phyloP scores from a whole-genome alignment of 2,797 vertebrate species.

The Emydoidea blandingii region DNA sequence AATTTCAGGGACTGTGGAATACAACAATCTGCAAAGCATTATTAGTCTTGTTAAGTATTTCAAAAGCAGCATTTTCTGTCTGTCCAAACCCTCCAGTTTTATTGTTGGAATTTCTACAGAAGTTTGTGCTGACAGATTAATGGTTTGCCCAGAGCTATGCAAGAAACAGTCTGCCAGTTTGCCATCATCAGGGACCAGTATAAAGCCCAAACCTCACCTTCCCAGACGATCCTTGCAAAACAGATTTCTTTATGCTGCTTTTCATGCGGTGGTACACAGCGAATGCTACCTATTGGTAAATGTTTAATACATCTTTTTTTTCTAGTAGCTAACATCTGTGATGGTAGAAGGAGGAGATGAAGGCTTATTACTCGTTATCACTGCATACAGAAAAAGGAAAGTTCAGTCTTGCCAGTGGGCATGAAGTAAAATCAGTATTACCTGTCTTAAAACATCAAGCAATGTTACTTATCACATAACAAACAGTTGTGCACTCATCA shows the following conservation, averaged over 20 bases:
- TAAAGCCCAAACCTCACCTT: slow-evolving; percentile 72
- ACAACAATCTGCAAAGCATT: slow-evolving; percentile 36
- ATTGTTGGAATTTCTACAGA: slow-evolving; percentile 72
- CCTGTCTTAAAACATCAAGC: slow-evolving; percentile 53
- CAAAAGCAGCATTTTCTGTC: slow-evolving; percentile 65
- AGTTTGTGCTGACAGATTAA: slow-evolving; percentile 75
- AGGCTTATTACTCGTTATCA: slow-evolving; percentile 63
- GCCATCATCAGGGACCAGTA: slow-evolving; percentile 65
- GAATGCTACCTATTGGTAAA: slow-evolving; percentile 70
- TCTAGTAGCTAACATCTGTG: slow-evolving; percentile 36
- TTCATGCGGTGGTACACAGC: slow-evolving; percentile 10
- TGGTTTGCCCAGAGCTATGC: slow-evolving; percentile 74
- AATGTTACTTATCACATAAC: slow-evolving; percentile 48
- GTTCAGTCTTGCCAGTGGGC: slow-evolving; percentile 44
- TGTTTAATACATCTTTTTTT: slow-evolving; percentile 54
- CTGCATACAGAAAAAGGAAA: slow-evolving; percentile 37
- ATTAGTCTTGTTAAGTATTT: slow-evolving; percentile 64
- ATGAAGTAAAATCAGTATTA: slow-evolving; percentile 18
- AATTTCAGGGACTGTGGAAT: slow-evolving; percentile 72
- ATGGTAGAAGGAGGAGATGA: slow-evolving; percentile 60
- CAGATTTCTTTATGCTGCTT: slow-evolving; percentile 52
- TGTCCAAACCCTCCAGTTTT: slow-evolving; percentile 71
- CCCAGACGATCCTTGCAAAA: slow-evolving; percentile 68
- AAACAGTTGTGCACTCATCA: slow-evolving; percentile 23
- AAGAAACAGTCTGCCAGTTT: slow-evolving; percentile 69